Percentiles rank a stretch among this genome's conserved stretches.
phyloP scores from a whole-genome alignment of 2,113 vertebrate genomes.

The Blennius ocellaris region DNA sequence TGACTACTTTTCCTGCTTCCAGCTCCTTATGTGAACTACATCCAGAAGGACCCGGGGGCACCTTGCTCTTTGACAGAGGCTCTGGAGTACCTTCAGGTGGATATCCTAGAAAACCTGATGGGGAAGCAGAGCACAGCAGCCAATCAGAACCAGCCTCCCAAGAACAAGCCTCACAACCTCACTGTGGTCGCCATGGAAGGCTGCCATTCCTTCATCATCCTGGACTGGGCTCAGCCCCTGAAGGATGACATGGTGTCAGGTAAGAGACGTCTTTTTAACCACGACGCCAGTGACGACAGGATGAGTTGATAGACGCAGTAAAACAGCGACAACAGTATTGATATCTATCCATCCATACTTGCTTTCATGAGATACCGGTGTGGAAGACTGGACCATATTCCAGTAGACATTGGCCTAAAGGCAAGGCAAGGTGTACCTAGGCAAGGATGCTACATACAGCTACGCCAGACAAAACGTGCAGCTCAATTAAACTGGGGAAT shows the following conservation, averaged over 20 bases:
- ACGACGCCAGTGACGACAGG: too few relatives aligned
- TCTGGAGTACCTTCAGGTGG: conserved; percentile 96
- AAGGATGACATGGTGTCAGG: conserved; percentile 94
- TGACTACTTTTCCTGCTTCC: conserved; percentile 15
- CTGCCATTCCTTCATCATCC: conserved; percentile 97
- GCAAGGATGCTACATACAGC: too few relatives aligned
- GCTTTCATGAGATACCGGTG: too few relatives aligned
- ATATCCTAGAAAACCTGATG: conserved; percentile 89
- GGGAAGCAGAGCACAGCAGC: conserved; percentile 82
- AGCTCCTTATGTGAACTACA: conserved; percentile 97
- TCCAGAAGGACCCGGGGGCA: conserved; percentile 91
- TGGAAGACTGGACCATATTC: too few relatives aligned
- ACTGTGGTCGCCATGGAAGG: conserved; percentile 97
- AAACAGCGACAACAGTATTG: too few relatives aligned
- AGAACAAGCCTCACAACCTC: conserved; percentile 90
- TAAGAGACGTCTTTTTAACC: conserved; percentile 56
- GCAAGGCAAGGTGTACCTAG: too few relatives aligned
- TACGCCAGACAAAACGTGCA: too few relatives aligned
- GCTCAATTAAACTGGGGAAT: too few relatives aligned
- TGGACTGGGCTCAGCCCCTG: conserved; percentile 93
- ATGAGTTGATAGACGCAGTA: too few relatives aligned
- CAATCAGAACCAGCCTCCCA: conserved; percentile 81
- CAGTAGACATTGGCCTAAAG: too few relatives aligned
- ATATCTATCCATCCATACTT: too few relatives aligned
- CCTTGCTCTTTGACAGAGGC: conserved; percentile 97